Evolutionary conservation across 2,888 invertebrate species (phyloP), one percentile per base, ranked within the genome.

Genomic region (Fissipunctia ypsillon): DNA sequence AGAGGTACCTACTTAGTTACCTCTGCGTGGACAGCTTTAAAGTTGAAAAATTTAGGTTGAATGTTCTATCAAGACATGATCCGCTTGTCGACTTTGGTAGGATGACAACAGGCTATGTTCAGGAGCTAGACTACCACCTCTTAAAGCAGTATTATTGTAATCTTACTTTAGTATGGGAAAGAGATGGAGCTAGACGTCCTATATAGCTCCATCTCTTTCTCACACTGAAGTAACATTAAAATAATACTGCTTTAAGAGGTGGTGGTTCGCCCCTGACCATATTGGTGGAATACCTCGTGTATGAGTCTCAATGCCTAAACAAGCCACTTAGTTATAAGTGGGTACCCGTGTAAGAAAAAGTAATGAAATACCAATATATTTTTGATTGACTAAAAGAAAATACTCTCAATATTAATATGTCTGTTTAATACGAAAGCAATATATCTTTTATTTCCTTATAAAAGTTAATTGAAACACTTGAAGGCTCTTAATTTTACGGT

Each of bases 401-500:
- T 22, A 25, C 19, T 41, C 54, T 65, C 56, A 48, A 56, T 64
- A 76, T 56, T 3, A 56, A 76, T 45, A 19, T 50, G 10, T 59
- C 57, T 50, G n/a, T 71, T 70, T 25, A 43, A 64, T 25, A 22
- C 31, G 28, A 66, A 71, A 60, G 63, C 28, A 64, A 67, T 56
- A 50, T 16, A 43, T 63, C 22, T 74, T 31, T 54, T 63, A 66
- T 59, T 80, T 66, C 52, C 52, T 45, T 48, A 57, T 61, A 43
- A 65, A 74, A 66, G 50, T 48, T 43, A 54, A 73, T 61, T 38
- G 31, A 71, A 79, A 54, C 22, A 50, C 12, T 57, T 67, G 48
- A 22, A 72, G 69, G 64, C 69, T 82, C 80, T 80, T 75, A 85
- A 77, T 59, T 83, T 83, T 65, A 78, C 63, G 45, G 64, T 72